Conservation (phyloP, 1,140 invertebrate species). For the Zaprionus capensis region DNA sequence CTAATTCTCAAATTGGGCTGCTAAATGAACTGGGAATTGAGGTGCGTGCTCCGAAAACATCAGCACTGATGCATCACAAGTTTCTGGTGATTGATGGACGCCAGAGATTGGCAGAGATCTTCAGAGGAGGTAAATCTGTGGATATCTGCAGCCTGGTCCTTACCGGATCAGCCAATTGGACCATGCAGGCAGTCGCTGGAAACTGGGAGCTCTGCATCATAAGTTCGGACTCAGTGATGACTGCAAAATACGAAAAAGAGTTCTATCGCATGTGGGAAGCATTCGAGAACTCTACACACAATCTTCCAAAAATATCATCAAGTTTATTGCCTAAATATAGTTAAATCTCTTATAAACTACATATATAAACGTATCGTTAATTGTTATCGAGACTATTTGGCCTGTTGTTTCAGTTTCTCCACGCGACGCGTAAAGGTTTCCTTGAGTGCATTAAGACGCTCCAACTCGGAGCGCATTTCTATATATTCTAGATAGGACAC, state of each 20-base stretch:
- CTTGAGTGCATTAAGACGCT: slow-evolving; percentile 55
- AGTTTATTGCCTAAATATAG: slow-evolving; percentile 4
- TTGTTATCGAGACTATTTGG: slow-evolving; percentile 46
- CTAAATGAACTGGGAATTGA: slow-evolving; percentile 26
- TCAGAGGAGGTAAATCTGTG: neutral
- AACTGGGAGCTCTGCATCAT: slow-evolving; percentile 75
- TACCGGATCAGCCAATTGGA: slow-evolving; percentile 74
- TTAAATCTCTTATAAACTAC: neutral
- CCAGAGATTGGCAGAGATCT: slow-evolving; percentile 39
- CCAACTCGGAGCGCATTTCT: slow-evolving; percentile 64
- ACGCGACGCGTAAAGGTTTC: slow-evolving; percentile 53
- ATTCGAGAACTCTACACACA: slow-evolving; percentile 14
- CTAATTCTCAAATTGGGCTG: slow-evolving; percentile 39
- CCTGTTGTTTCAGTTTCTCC: slow-evolving; percentile 63
- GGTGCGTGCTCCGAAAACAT: slow-evolving; percentile 46
- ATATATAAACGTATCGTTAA: neutral
- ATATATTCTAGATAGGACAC: slow-evolving; percentile 73
- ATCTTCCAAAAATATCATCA: neutral
- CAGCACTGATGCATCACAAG: slow-evolving; percentile 76
- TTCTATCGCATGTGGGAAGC: slow-evolving; percentile 70
- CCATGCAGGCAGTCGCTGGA: slow-evolving; percentile 52
- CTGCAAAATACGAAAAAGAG: slow-evolving; percentile 47
- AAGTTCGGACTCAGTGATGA: slow-evolving; percentile 28
- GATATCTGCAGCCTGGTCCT: slow-evolving; percentile 30
- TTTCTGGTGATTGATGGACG: slow-evolving; percentile 64